phyloP scores from a whole-genome alignment of 1,140 invertebrate species.

The Muscidifurax raptorellus region DNA sequence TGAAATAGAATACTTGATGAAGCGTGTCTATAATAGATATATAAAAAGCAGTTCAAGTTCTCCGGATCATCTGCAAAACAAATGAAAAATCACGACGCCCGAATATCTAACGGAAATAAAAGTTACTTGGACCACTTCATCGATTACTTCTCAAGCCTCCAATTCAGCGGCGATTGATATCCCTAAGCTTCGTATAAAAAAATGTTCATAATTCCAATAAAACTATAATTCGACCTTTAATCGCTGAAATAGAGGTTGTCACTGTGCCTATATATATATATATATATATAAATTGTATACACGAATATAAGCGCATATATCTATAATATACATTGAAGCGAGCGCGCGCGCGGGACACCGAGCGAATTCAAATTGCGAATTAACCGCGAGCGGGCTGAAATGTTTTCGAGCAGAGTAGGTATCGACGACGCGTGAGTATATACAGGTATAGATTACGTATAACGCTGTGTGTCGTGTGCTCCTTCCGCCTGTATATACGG shows the following conservation, averaged over 20 bases:
- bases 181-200: background rate
- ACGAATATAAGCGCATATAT: background rate
- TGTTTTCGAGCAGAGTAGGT: constrained; percentile 12
- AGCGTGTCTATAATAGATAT: too few species aligned
- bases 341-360: background rate
- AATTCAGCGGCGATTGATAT: background rate
- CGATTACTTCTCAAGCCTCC: background rate
- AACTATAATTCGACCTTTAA: constrained; percentile 19
- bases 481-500: background rate
- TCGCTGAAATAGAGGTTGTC: background rate
- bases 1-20: too few species aligned
- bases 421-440: constrained; percentile 2
- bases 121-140: background rate
- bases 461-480: constrained; percentile 4
- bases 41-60: too few species aligned
- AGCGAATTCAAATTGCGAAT: constrained; percentile 36
- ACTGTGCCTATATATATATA: background rate
- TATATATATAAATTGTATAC: too few species aligned
- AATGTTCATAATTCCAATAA: constrained; percentile 22
- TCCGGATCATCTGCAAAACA: background rate
- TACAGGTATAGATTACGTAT: background rate
- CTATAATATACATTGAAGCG: background rate
- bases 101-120: background rate
- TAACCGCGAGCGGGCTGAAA: constrained; percentile 7
- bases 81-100: background rate